Evolutionary conservation across 2,888 invertebrate genomes (phyloP).

Genomic region (Quadriops clusia): DNA sequence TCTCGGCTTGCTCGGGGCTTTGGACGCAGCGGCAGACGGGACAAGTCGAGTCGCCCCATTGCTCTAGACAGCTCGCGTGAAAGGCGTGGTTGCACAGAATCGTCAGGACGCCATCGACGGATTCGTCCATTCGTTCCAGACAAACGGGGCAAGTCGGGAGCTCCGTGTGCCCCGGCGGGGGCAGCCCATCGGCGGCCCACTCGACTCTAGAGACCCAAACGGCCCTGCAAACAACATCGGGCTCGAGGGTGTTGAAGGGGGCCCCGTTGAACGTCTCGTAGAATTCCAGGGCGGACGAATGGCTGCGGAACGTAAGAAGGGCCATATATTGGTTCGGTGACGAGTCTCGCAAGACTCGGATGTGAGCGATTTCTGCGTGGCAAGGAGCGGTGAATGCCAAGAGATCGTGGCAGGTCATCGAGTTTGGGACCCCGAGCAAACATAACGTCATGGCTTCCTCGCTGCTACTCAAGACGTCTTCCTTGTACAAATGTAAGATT

Average conservation of each 20-base stretch:
- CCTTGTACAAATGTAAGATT: slow-evolving; percentile 91
- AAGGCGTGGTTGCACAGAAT: slow-evolving; percentile 98
- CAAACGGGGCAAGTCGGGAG: slow-evolving; percentile 96
- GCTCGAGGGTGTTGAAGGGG: slow-evolving; percentile 87
- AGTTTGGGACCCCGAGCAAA: slow-evolving; percentile 79
- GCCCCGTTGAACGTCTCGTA: slow-evolving; percentile 86
- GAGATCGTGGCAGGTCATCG: slow-evolving; percentile 85
- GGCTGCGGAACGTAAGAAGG: slow-evolving; percentile 67
- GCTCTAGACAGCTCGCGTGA: slow-evolving; percentile 86
- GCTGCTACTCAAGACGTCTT: slow-evolving; percentile 47
- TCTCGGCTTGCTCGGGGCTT: slow-evolving; percentile 44
- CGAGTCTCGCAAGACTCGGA: slow-evolving; percentile 83
- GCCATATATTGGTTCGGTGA: slow-evolving; percentile 97
- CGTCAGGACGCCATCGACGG: slow-evolving; percentile 92
- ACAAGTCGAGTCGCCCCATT: slow-evolving; percentile 96
- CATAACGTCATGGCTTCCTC: slow-evolving; percentile 75
- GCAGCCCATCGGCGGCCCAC: slow-evolving; percentile 60
- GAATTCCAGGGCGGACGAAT: slow-evolving; percentile 80
- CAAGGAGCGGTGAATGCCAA: slow-evolving; percentile 91
- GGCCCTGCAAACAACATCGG: slow-evolving; percentile 81
- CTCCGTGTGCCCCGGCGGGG: slow-evolving; percentile 74
- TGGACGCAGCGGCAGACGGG: slow-evolving; percentile 83
- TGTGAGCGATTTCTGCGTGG: slow-evolving; percentile 77
- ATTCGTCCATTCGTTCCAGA: slow-evolving; percentile 94
- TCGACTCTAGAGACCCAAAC: slow-evolving; percentile 93